Base-by-base conservation (phyloP, 1,140 invertebrate genomes). In the Melipona quadrifasciata region DNA sequence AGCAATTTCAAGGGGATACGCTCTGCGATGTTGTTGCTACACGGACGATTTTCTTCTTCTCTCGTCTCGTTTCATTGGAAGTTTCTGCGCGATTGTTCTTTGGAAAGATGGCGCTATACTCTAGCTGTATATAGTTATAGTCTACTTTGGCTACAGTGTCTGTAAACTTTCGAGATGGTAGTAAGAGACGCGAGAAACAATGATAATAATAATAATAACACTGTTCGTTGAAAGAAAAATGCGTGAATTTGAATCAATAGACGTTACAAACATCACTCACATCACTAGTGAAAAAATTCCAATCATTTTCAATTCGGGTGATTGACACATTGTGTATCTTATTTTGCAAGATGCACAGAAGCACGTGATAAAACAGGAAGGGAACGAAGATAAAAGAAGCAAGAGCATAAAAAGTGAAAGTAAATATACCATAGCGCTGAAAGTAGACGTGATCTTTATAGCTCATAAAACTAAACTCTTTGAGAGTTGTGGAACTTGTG, bases 401-500 rank as follows among this genome's bases (percentile, higher is more conserved):
- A 64, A 64, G 34, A 76, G 24, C 39, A 27, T 10, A 58, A 64
- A 76, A 17, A 64, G 74, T 64, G 57, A 76, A 76, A 76, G 74
- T 39, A 76, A 76, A n/a, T 61, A 76, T 61, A 47, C 55, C 11
- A 14, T 47, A 47, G 8, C 21, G 57, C 24, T 47, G 31, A 61
- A 76, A 61, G 55, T 61, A 61, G 58, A 61, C 34, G 17, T 76
- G 57, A 47, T 76, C 34, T 76, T 64, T 47, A 47, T n/a, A 57
- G 24, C 24, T 75, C 55, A 0, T 39, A 70, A 70, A 39, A 68
- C 39, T 71, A 75, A 74, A 75, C 17, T 75, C 34, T 39, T 75
- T 17, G n/a, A 31, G 31, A 31, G 31, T 31, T 8, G 17, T 34
- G 19, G 31, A 67, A 67, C 8, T 11, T 67, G 21, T 17, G 2